Evolutionary conservation across 1,140 invertebrate species (phyloP), one percentile per base, ranked within the genome.

Genomic region (Tetraneura akinire): DNA sequence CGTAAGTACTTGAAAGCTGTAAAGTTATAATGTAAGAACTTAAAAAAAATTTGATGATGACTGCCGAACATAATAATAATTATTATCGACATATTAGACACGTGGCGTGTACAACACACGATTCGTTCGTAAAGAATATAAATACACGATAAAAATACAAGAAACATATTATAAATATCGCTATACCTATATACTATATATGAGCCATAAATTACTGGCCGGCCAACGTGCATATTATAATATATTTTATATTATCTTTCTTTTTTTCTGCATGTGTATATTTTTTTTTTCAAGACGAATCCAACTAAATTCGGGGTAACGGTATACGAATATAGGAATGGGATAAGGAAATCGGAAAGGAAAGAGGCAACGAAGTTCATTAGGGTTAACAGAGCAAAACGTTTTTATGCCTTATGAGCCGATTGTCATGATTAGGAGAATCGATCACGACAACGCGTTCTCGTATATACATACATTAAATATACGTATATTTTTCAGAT

Each of bases 341-440:
- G 73, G 32, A 76, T 21, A 32, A 60, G 73, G 53, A 57, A n/a
- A 14, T 37, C 14, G 47, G 51, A 2, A 26, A 55, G 21, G 55
- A 57, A 55, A 76, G 32, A 45, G n/a, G 55, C 47, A 47, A 62
- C 74, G 32, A 51, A 78, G 74, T 62, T 78, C 74, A 78, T 60
- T 60, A 78, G 74, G 74, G 74, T 78, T 78, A 78, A 78, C 74
- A 78, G 74, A 78, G 74, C 74, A 78, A 78, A 62, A 78, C 53
- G 74, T 60, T 78, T 78, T 62, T 62, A 62, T 74, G 71, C 51
- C 11, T 57, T 74, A 74, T 62, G 74, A 78, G 74, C 42, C 74
- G 74, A 78, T 78, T 78, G 74, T 78, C 74, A 26, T 62, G 74
- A 78, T 78, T 78, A 78, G 55, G 74, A 78, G 74, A 29, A 78